Evolutionary conservation across 2,113 vertebrate genomes (phyloP).

Genomic region (Pseudonaja textilis): DNA sequence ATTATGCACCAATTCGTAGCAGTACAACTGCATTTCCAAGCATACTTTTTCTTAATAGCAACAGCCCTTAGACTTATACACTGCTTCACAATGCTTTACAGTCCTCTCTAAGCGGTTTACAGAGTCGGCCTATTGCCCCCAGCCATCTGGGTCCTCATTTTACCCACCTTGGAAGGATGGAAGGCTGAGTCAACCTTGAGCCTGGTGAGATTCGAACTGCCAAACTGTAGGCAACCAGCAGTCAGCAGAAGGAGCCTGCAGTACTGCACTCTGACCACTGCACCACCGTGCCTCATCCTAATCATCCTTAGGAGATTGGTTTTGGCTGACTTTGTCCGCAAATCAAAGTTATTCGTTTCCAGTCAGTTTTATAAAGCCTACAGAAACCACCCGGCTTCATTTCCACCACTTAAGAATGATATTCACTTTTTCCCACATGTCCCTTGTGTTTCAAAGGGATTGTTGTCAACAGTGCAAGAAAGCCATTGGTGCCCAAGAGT

Average conservation of each 20-base stretch:
- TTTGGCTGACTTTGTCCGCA: background rate
- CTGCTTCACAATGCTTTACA: no score
- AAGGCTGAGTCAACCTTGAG: no score
- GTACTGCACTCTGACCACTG: no score
- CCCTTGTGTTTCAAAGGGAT: background rate
- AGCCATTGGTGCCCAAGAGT: background rate
- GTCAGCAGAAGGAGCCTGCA: no score
- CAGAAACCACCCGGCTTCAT: background rate
- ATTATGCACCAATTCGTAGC: background rate
- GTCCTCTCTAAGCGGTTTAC: no score
- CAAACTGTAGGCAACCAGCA: no score
- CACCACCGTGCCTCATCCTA: no score
- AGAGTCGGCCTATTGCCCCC: no score
- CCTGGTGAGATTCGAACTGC: no score
- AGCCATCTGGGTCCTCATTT: no score
- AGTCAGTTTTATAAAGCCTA: background rate
- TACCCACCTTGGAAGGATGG: no score
- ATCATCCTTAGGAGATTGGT: background rate
- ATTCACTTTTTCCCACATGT: background rate
- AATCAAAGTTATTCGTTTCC: background rate
- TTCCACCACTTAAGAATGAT: background rate
- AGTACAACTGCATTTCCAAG: background rate
- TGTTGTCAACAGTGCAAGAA: background rate
- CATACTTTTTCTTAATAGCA: background rate
- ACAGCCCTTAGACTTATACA: no score